Evolutionary conservation across 2,888 invertebrate genomes (phyloP), one percentile per base, ranked within the genome.

Genomic region (Deroplatys truncata): DNA sequence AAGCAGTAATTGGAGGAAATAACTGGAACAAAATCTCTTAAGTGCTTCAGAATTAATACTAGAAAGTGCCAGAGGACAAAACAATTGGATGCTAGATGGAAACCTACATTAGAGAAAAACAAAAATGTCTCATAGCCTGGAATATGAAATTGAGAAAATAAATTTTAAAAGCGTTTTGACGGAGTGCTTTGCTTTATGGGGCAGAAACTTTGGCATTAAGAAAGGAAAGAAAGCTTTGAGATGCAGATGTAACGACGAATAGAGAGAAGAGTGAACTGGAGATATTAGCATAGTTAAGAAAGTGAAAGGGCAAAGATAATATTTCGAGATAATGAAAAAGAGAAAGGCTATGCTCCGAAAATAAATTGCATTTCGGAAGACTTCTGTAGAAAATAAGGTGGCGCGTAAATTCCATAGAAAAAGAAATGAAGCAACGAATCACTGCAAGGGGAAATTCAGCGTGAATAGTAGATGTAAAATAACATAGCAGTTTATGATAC

Each of bases 381-480:
- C 13, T 43, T 35, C 43, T 43, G 43, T 13, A 43, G 7, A 43
- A 43, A 10, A 43, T 10, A 13, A 1, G 13, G 13, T 43, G 9
- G 43, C 2, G 43, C 0, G 13, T 43, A 43, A 13, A 43, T 10
- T 43, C 13, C 43, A 10, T 13, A 1, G 43, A 13, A 43, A 13
- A 13, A 1, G 1, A 7, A 10, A 13, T 10, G 1, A 13, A 43
- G 13, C 0, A 13, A 10, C 0, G 0, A 2, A 13, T 13, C 0
- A 13, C 43, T 1, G 13, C 10, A 43, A 10, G 13, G 43, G 13
- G 13, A 43, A 43, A 43, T 43, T 1, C 10, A 43, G 43, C 1
- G 10, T 1, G 1, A 43, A 8, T 35, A 8, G 5, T 8, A 8
- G 0, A 35, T 8, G 8, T 8, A 31, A 4, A 31, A 4, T 35